A percentile compares a stretch with the other conserved stretches of the same genome.
Evolutionary conservation across 2,797 vertebrate genomes (phyloP).

Genomic region (Astyanax mexicanus): DNA sequence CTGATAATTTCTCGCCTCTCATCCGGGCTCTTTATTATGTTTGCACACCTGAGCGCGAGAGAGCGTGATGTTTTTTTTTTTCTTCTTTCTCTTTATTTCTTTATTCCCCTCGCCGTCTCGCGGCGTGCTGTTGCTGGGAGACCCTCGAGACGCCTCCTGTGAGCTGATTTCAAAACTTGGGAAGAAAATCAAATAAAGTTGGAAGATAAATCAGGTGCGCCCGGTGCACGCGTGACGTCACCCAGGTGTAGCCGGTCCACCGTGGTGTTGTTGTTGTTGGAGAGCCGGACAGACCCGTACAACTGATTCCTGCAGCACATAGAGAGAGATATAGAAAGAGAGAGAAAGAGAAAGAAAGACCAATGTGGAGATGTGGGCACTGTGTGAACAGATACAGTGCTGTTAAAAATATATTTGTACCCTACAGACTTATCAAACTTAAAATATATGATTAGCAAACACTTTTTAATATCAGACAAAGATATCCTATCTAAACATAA

Average conservation of each 20-base stretch:
- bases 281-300: not conserved
- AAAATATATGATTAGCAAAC: no score
- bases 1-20: slow-evolving; percentile 22
- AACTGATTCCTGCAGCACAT: no score
- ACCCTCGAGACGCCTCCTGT: not conserved
- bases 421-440: no score
- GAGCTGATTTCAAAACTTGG: not conserved
- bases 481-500: no score
- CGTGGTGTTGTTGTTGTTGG: not conserved
- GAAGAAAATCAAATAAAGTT: slow-evolving; percentile 16
- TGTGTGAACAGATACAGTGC: not conserved
- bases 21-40: slow-evolving; percentile 42
- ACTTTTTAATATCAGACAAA: no score
- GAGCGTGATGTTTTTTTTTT: not conserved
- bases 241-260: not conserved
- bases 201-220: no score
- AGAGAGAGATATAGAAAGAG: no score
- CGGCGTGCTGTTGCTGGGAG: slow-evolving; percentile 30
- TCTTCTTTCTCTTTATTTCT: not conserved
- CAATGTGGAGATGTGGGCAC: not conserved
- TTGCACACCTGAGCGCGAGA: slow-evolving; percentile 1
- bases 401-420: no score
- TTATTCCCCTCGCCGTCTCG: slow-evolving; percentile 7
- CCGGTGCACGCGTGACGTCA: slow-evolving; percentile 14
- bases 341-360: no score